Evolutionary conservation across 2,797 vertebrate species (phyloP), one percentile per base, ranked within the genome.

Genomic region (Luscinia luscinia): DNA sequence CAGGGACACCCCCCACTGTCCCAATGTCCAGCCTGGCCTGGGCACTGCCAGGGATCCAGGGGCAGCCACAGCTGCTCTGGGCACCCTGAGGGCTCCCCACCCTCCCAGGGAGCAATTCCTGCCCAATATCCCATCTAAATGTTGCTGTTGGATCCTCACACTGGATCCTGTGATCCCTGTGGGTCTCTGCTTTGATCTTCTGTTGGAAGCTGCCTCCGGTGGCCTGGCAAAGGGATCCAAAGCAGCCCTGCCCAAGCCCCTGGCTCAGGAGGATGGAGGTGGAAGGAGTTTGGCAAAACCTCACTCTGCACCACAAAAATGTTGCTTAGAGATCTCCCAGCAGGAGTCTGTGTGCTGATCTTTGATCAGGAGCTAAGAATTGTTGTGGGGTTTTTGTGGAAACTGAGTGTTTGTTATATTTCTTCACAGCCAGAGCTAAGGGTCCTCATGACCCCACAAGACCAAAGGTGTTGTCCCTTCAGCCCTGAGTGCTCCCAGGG

Each of bases 271-370:
- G 46, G 49, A 43, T 36, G 77, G 43, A 72, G 94, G 70, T 67
- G 59, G 92, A 90, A 95, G 75, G 63, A 93, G 55, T 54, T 75
- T 90, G 38, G 38, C 38, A 38, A 38, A 38, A 89, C 67, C 36
- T 69, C 34, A 2, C 74, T 34, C 81, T 62, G 51, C 40, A 61
- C 90, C 94, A 84, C 78, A 90, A 52, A 82, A 92, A 92, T 93
- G 84, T 45, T 72, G 28, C 57, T 87, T 38, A 7, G 63, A 84
- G 77, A 54, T 87, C 49, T 84, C 74, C 84, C 84, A 76, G 84
- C 67, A 77, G 30, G 54, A 68, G 21, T 24, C 74, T 69, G 0
- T 55, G n/a, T 48, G 51, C 84, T 79, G 68, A 68, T 88, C 69
- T 78, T 52, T 68, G 46, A 61, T 78, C 61, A 84, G 32, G 24